phyloP scores from a whole-genome alignment of 2,888 invertebrate species.

The Psylliodes chrysocephalus region DNA sequence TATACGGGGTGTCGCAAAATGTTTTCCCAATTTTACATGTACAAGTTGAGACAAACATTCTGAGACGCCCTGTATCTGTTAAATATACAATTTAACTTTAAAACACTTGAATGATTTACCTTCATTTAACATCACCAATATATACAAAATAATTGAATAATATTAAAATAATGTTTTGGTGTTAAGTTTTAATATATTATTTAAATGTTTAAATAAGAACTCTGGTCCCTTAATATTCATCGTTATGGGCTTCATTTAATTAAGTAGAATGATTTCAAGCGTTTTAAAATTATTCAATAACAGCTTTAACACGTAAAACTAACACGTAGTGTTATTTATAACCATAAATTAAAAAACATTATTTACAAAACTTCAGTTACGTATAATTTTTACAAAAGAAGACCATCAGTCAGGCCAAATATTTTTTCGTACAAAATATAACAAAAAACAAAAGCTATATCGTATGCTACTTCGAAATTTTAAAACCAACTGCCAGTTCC shows the following conservation, averaged over 20 bases:
- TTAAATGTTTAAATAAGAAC: constrained; percentile 19
- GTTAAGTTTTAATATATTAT: constrained; percentile 9
- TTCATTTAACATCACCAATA: constrained; percentile 28
- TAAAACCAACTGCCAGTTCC: constrained; percentile 88
- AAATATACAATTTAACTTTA: constrained; percentile 26
- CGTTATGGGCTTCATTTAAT: constrained; percentile 20
- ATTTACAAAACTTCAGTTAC: constrained; percentile 39
- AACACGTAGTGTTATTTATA: constrained; percentile 35
- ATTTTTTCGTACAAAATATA: constrained; percentile 35
- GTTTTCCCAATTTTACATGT: neutral
- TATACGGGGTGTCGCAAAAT: constrained; percentile 1
- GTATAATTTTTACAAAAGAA: constrained; percentile 38
- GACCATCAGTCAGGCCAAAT: constrained; percentile 38
- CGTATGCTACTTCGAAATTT: constrained; percentile 42
- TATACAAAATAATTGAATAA: constrained; percentile 23
- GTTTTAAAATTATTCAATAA: constrained; percentile 33
- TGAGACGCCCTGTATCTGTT: constrained; percentile 8
- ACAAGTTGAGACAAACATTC: neutral
- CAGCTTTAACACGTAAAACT: constrained; percentile 34
- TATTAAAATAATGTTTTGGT: constrained; percentile 4
- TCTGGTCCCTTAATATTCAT: constrained; percentile 36
- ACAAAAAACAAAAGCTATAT: constrained; percentile 36
- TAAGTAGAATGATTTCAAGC: constrained; percentile 22
- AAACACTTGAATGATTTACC: constrained; percentile 32
- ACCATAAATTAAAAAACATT: constrained; percentile 36